Evolutionary conservation across 2,113 vertebrate species (phyloP).

Genomic region (Noctilio leporinus): DNA sequence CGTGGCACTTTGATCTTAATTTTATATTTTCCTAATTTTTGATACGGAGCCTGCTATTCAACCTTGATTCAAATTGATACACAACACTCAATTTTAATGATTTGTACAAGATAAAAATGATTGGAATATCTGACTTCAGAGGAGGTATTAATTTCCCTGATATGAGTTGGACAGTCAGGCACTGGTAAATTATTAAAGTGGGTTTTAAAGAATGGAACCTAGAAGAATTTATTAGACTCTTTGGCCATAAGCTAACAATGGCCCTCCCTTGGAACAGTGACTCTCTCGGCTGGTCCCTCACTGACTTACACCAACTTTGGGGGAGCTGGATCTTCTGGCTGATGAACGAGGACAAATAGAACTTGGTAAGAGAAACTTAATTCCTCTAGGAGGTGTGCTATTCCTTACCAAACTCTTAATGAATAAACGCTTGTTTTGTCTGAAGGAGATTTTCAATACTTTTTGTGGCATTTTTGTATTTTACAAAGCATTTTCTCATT

Average conservation of each 20-base stretch:
- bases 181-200: background rate
- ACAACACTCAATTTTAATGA: background rate
- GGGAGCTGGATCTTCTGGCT: background rate
- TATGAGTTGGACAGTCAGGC: background rate
- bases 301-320: background rate
- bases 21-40: background rate
- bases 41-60: background rate
- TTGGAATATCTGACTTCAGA: background rate
- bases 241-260: background rate
- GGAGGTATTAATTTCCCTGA: background rate
- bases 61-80: background rate
- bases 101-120: background rate
- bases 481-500: background rate
- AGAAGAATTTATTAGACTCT: background rate
- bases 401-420: background rate
- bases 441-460: background rate
- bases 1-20: background rate
- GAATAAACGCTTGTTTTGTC: background rate
- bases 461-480: background rate
- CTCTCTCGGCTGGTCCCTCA: background rate
- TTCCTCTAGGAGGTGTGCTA: background rate
- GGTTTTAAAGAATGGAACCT: background rate
- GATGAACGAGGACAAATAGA: background rate
- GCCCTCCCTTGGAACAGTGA: background rate
- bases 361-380: background rate